Evolutionary conservation across 2,797 vertebrate species (phyloP).

Genomic region (Cercopithecus diana): DNA sequence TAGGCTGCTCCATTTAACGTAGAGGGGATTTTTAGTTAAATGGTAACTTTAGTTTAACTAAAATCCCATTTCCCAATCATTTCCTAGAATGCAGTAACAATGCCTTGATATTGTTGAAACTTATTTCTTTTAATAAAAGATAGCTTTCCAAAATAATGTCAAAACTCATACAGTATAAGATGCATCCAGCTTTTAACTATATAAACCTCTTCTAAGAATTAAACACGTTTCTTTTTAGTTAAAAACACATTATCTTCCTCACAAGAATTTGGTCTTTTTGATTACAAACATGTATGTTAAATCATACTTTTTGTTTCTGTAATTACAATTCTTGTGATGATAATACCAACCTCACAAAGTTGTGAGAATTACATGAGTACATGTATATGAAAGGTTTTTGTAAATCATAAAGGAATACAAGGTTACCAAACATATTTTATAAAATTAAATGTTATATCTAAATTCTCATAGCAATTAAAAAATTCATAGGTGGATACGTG

Average conservation of each 20-base stretch:
- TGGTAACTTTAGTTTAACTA: constrained; percentile 38
- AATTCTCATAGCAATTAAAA: not conserved
- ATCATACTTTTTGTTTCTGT: not conserved
- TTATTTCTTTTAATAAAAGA: constrained; percentile 35
- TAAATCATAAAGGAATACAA: not conserved
- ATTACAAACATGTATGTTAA: not conserved
- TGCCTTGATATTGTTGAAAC: not conserved
- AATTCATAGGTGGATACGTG: not conserved
- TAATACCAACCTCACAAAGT: not conserved
- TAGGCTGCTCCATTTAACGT: constrained; percentile 46
- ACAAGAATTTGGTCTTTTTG: not conserved
- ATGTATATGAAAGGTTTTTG: not conserved
- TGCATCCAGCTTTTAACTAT: not conserved
- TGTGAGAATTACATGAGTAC: not conserved
- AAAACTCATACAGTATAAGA: not conserved
- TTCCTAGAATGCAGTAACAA: not conserved
- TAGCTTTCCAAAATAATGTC: constrained; percentile 24
- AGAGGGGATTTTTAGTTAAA: constrained; percentile 25
- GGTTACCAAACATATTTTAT: constrained; percentile 1
- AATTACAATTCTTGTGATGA: constrained; percentile 6
- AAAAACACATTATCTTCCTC: constrained; percentile 11
- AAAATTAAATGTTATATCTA: constrained; percentile 8
- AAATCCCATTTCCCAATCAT: not conserved
- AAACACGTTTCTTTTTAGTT: not conserved
- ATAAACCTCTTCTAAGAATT: not conserved